phyloP scores from a whole-genome alignment of 2,888 invertebrate genomes.

The Notodromas monacha region DNA sequence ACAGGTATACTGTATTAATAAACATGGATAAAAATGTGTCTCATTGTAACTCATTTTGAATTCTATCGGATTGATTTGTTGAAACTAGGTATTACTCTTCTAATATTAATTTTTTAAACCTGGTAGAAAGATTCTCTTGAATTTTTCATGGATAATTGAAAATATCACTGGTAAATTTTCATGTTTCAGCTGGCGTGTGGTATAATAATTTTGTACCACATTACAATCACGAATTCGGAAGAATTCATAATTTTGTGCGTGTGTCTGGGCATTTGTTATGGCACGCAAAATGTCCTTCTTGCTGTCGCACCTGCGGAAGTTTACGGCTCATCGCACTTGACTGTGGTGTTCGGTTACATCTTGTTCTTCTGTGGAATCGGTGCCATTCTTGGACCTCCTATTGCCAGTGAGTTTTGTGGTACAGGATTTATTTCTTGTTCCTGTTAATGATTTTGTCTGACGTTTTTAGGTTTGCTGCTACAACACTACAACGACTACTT shows the following conservation, averaged over 20 bases:
- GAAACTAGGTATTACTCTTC: no score
- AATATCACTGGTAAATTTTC: no score
- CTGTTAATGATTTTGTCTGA: background rate
- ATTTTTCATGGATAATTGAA: no score
- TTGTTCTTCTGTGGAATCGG: constrained; percentile 11
- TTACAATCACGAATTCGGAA: constrained; percentile 8
- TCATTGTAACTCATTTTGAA: no score
- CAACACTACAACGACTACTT: background rate
- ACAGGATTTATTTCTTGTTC: background rate
- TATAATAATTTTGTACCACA: constrained; percentile 9
- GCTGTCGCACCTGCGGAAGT: constrained; percentile 11
- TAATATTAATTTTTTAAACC: no score
- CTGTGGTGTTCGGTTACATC: constrained; percentile 11
- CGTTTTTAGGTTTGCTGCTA: background rate
- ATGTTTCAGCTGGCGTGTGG: constrained; percentile 10
- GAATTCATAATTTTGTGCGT: constrained; percentile 9
- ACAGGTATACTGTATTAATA: no score
- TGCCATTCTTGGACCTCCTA: constrained; percentile 11
- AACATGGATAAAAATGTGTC: no score
- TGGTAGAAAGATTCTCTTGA: no score
- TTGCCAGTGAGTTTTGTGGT: constrained; percentile 11
- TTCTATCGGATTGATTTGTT: no score
- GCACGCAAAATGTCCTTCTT: constrained; percentile 10
- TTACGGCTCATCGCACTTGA: constrained; percentile 10
- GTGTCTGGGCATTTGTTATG: constrained; percentile 11